A percentile compares a stretch with the other conserved stretches of the same genome.
phyloP scores from a whole-genome alignment of 2,888 invertebrate genomes.

The Lasioglossum morio region DNA sequence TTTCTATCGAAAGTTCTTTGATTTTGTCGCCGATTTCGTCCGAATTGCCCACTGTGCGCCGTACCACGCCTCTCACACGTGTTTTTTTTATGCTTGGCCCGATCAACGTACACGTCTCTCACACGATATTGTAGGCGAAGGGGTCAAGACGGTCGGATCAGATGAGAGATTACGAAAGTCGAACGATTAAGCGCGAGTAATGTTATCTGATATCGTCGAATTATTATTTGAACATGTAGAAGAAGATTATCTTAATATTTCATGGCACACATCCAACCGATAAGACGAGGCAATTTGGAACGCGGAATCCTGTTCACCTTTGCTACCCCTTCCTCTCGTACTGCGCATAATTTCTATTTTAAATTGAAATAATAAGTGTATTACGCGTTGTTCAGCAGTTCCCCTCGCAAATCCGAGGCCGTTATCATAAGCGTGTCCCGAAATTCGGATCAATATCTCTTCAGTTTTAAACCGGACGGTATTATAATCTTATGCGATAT shows the following conservation, averaged over 20 bases:
- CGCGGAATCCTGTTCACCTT: constrained; percentile 35
- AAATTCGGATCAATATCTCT: background rate
- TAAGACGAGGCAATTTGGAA: constrained; percentile 61
- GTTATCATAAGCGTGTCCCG: background rate
- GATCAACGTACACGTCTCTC: too few species aligned
- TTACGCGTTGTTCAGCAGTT: background rate
- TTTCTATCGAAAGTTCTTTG: too few species aligned
- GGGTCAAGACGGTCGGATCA: background rate
- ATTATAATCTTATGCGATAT: too few species aligned
- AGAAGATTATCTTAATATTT: constrained; percentile 48
- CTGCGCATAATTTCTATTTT: constrained; percentile 24
- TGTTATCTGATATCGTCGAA: constrained; percentile 39
- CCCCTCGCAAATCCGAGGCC: background rate
- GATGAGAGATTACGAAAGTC: constrained; percentile 18
- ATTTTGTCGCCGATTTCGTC: too few species aligned
- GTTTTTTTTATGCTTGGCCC: too few species aligned
- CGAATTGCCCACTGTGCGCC: too few species aligned
- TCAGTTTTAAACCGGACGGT: background rate
- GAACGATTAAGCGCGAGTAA: constrained; percentile 23
- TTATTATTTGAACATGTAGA: constrained; percentile 23
- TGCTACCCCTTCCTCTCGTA: constrained; percentile 19
- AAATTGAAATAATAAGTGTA: background rate
- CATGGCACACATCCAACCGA: constrained; percentile 57
- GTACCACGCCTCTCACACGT: too few species aligned
- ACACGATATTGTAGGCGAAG: too few species aligned